Evolutionary conservation across 1,140 invertebrate genomes (phyloP).

Genomic region (Grapholita molesta): DNA sequence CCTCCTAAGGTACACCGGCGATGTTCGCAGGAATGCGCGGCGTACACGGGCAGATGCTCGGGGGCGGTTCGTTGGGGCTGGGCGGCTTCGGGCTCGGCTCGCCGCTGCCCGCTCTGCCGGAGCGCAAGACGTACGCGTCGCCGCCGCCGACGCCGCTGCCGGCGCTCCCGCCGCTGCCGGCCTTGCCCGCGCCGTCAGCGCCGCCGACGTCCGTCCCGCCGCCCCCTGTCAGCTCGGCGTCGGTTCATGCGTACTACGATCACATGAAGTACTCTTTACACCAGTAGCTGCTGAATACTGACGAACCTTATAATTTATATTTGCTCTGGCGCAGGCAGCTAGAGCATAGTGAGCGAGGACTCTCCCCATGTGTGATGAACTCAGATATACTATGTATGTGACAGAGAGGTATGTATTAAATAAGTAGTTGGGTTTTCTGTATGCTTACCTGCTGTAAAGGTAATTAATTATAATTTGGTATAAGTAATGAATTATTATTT

Average conservation of each 20-base stretch:
- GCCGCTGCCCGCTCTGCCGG: conserved; percentile 44
- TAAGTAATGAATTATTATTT: too few species aligned
- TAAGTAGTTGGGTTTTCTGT: too few species aligned
- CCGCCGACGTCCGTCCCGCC: conserved; percentile 34
- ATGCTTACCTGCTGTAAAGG: too few species aligned
- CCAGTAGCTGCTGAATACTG: background rate
- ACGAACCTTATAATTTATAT: background rate
- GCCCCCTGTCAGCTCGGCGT: conserved; percentile 34
- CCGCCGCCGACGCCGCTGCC: conserved; percentile 52
- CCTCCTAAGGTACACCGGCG: conserved; percentile 44
- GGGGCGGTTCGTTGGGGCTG: conserved; percentile 45
- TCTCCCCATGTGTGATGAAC: background rate
- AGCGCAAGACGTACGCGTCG: conserved; percentile 47
- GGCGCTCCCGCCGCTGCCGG: conserved; percentile 25
- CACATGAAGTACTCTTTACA: conserved; percentile 20
- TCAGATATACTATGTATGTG: background rate
- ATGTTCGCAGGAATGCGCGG: conserved; percentile 64
- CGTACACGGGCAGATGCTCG: conserved; percentile 61
- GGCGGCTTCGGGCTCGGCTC: conserved; percentile 50
- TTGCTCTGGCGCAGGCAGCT: background rate
- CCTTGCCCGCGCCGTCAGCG: conserved; percentile 27
- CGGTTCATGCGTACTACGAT: conserved; percentile 51
- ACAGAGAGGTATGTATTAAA: background rate
- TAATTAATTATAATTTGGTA: too few species aligned
- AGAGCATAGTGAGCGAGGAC: background rate